phyloP scores from a whole-genome alignment of 2,113 vertebrate species.

The Sorex fumeus region DNA sequence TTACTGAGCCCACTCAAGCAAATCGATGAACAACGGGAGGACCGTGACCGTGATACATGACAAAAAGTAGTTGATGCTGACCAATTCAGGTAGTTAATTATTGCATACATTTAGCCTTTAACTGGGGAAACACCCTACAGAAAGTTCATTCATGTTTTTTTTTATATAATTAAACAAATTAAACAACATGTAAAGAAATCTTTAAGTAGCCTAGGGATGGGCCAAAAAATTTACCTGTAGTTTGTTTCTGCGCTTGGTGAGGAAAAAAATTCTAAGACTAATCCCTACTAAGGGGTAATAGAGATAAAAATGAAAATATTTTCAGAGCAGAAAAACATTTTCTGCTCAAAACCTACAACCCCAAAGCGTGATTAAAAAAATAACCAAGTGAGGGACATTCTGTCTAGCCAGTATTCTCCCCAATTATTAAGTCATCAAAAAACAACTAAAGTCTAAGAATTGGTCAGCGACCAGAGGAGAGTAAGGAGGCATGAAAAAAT shows the following conservation, averaged over 20 bases:
- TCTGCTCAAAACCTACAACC: neutral
- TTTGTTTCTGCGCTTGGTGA: neutral
- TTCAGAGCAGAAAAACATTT: neutral
- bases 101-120: neutral
- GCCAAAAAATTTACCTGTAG: neutral
- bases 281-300: neutral
- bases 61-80: neutral
- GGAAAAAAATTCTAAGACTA: constrained; percentile 31
- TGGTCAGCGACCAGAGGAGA: neutral
- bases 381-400: neutral
- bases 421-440: neutral
- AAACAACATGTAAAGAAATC: neutral
- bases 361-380: neutral
- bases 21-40: too few species aligned
- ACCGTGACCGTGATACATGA: neutral
- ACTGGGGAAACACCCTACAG: neutral
- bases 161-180: neutral
- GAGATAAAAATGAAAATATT: neutral
- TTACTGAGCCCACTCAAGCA: too few species aligned
- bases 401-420: neutral
- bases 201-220: neutral
- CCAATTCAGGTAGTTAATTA: neutral
- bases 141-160: neutral
- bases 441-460: neutral
- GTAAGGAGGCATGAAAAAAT: neutral